These are phyloP conservation scores for Leptinotarsa undecemlineata DNA, from an alignment of 1,140 invertebrate species.

Conservation along the genomic window DNA sequence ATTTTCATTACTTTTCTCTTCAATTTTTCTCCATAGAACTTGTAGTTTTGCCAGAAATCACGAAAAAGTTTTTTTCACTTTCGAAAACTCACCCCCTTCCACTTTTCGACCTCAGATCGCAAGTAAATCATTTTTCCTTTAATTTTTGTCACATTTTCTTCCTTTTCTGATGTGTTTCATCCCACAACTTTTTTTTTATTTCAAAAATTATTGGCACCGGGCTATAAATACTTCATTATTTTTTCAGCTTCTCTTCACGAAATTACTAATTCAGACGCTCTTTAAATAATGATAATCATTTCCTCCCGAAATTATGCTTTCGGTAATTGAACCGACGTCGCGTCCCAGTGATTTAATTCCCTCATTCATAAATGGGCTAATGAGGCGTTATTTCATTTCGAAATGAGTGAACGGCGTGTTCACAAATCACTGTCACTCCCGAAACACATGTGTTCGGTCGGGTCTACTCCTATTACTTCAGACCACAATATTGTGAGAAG, in stretches of 20 bases:
- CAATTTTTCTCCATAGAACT: too few relatives aligned
- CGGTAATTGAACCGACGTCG: conserved; percentile 3
- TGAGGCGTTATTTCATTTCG: conserved; percentile 18
- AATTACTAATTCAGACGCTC: neutral
- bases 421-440: conserved; percentile 16
- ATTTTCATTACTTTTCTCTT: too few relatives aligned
- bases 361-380: conserved; percentile 12
- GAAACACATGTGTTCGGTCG: conserved; percentile 3
- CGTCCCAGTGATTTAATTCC: conserved; percentile 1
- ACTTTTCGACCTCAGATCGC: too few relatives aligned
- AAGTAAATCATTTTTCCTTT: too few relatives aligned
- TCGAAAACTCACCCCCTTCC: too few relatives aligned
- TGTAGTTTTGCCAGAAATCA: too few relatives aligned
- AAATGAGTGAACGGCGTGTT: conserved; percentile 10
- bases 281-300: neutral
- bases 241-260: neutral
- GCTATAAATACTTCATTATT: neutral
- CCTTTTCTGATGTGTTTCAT: too few relatives aligned
- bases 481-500: conserved; percentile 11
- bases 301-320: conserved; percentile 4
- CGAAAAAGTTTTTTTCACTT: too few relatives aligned
- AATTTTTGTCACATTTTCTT: too few relatives aligned
- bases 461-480: conserved; percentile 10
- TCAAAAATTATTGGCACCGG: too few relatives aligned
- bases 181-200: too few relatives aligned